Percentiles rank a stretch among this genome's conserved stretches.
Evolutionary conservation across 2,888 invertebrate genomes (phyloP).

Genomic region (Aphidius colemani): DNA sequence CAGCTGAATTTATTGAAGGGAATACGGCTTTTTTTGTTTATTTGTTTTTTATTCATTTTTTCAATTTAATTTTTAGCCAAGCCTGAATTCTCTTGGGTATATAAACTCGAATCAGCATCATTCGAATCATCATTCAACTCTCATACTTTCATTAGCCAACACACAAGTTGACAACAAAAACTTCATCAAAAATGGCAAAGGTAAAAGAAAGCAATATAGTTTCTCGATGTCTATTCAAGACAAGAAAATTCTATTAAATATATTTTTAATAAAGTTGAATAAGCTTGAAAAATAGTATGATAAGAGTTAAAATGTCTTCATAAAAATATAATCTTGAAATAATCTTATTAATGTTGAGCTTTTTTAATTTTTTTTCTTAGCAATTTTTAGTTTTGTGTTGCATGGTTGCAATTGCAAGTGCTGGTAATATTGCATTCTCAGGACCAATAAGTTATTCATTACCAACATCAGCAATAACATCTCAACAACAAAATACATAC

Average conservation of each 20-base stretch:
- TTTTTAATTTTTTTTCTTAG: background rate
- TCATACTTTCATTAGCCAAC: background rate
- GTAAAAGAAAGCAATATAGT: background rate
- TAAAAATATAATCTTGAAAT: too few relatives aligned
- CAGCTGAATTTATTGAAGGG: too few relatives aligned
- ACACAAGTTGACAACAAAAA: background rate
- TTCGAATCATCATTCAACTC: constrained; percentile 8
- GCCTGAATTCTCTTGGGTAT: constrained; percentile 3
- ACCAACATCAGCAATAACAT: constrained; percentile 35
- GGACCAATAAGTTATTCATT: constrained; percentile 9
- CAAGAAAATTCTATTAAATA: background rate
- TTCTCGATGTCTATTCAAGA: background rate
- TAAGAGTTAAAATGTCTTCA: too few relatives aligned
- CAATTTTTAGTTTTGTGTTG: constrained; percentile 5
- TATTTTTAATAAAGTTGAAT: background rate
- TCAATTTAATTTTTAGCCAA: background rate
- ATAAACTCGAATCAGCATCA: constrained; percentile 3
- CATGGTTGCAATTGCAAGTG: constrained; percentile 11
- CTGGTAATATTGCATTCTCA: background rate
- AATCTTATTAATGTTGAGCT: background rate
- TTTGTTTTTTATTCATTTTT: too few relatives aligned
- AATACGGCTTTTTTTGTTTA: too few relatives aligned
- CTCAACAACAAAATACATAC: constrained; percentile 60
- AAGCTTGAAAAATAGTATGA: too few relatives aligned
- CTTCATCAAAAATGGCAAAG: constrained; percentile 12